Evolutionary conservation across 2,797 vertebrate genomes (phyloP), one percentile per base, ranked within the genome.

Genomic region (Fratercula arctica): DNA sequence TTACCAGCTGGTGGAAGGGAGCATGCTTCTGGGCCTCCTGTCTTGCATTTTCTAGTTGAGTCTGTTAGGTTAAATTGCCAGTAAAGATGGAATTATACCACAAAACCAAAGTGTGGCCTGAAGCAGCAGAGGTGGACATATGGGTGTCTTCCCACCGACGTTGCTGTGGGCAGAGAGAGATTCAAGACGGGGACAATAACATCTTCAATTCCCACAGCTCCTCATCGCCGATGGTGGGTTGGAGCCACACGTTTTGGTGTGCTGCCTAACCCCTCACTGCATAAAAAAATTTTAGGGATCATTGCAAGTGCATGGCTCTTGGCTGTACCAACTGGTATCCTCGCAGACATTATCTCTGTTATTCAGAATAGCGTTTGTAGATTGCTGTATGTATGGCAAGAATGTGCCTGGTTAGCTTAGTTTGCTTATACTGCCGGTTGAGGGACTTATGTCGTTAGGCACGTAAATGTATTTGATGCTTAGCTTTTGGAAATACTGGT

Each of bases 171-270:
- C 29, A 46, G 43, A 67, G 43, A 26, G 33, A 68, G 50, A 35
- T 75, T 11, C 4, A 1, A 0, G 26, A 70, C 54, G 2, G 9
- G 46, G 6, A n/a, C 0, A 0, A 10, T 11, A 18, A 20, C 0
- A 4, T 56, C 59, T 92, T 82, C 24, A 14, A 1, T 29, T 64
- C n/a, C 67, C 3, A 9, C 63, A 46, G 46, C 59, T 76, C 33
- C 63, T 84, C 1, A 5, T 29, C 1, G 14, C n/a, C 33, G 29
- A 70, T 23, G 13, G 0, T 3, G 67, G 61, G 51, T 16, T 0
- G 1, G 54, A 89, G 56, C 59, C 5, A 0, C 26, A n/a, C 1
- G 0, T 77, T 83, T 56, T 4, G 1, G 13, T 4, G 15, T 60
- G 45, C 29, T 51, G 43, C 46, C 53, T 39, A 54, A 41, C 41